Evolutionary conservation across 64 coral and sea anemone species (phyloP).

Genomic region (Trachythela sp.): DNA sequence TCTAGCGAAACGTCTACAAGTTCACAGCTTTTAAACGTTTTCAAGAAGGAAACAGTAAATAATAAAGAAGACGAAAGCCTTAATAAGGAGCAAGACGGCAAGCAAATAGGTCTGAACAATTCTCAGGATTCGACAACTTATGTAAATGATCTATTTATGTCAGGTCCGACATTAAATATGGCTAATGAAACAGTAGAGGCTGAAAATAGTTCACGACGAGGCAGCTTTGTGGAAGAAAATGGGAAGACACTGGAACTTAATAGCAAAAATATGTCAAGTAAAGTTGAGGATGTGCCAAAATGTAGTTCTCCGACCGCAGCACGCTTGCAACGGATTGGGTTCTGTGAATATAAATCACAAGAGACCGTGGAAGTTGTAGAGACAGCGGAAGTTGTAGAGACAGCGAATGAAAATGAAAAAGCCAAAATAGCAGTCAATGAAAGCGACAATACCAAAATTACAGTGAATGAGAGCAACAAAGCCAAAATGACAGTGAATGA

Average conservation of each 20-base stretch:
- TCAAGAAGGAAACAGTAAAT: too few species aligned
- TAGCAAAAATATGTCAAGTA: background rate
- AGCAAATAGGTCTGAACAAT: background rate
- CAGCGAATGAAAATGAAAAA: too few species aligned
- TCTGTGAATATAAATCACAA: background rate
- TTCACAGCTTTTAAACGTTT: too few species aligned
- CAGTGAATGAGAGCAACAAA: too few species aligned
- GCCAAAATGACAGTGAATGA: too few species aligned
- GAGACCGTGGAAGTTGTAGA: background rate
- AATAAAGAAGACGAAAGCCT: background rate
- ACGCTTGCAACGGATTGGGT: background rate
- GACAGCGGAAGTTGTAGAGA: too few species aligned
- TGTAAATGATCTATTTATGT: background rate
- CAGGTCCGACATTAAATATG: background rate
- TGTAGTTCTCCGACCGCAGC: background rate
- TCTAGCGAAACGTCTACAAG: too few species aligned
- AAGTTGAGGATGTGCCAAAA: background rate
- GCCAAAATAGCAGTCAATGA: too few species aligned
- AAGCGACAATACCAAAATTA: too few species aligned
- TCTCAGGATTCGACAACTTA: background rate
- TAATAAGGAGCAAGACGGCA: background rate
- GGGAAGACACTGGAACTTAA: background rate
- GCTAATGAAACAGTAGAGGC: background rate
- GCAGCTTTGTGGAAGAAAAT: background rate
- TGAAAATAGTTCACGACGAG: background rate